These are phyloP conservation scores for Lagocephalus sceleratus DNA, from an alignment of 2,797 vertebrate species.

Conservation along the genomic window DNA sequence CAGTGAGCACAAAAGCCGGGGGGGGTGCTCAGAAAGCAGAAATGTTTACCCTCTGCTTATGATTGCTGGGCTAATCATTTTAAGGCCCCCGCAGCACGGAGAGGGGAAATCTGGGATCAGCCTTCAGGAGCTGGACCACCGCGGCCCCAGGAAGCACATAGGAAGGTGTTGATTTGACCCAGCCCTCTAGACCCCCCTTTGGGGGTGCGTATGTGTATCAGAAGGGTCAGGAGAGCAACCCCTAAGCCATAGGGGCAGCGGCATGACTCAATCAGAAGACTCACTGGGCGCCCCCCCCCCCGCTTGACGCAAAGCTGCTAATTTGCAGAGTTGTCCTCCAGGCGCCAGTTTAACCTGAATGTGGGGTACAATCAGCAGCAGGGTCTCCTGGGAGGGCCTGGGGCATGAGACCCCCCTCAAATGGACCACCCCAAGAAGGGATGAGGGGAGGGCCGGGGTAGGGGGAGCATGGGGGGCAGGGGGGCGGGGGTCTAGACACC, in stretches of 20 bases:
- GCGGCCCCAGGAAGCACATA: conserved; percentile 64
- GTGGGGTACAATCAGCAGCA: conserved; percentile 61
- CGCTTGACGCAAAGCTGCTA: conserved; percentile 47
- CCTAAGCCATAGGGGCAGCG: conserved; percentile 46
- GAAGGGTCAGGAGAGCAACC: conserved; percentile 51
- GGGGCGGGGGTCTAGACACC: conserved; percentile 49
- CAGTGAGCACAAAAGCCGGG: conserved; percentile 35
- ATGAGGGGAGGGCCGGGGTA: conserved; percentile 48
- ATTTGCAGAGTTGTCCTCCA: conserved; percentile 58
- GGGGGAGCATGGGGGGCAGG: conserved; percentile 39
- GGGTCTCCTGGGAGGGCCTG: conserved; percentile 50
- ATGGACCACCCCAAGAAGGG: conserved; percentile 51
- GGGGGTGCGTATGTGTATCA: conserved; percentile 27
- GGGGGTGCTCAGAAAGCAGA: conserved; percentile 61
- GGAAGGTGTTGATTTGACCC: conserved; percentile 65
- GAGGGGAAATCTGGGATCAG: conserved; percentile 70
- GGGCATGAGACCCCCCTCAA: conserved; percentile 30
- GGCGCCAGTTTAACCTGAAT: conserved; percentile 41
- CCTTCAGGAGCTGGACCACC: conserved; percentile 51
- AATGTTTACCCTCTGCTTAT: conserved; percentile 59
- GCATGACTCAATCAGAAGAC: conserved; percentile 60
- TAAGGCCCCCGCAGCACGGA: conserved; percentile 59
- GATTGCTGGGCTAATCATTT: conserved; percentile 70
- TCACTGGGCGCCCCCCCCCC: conserved; percentile 54
- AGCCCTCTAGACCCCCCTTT: conserved; percentile 56